Evolutionary conservation across 2,113 vertebrate species (phyloP), one percentile per base, ranked within the genome.

Genomic region (Leptobrachium ailaonicum): DNA sequence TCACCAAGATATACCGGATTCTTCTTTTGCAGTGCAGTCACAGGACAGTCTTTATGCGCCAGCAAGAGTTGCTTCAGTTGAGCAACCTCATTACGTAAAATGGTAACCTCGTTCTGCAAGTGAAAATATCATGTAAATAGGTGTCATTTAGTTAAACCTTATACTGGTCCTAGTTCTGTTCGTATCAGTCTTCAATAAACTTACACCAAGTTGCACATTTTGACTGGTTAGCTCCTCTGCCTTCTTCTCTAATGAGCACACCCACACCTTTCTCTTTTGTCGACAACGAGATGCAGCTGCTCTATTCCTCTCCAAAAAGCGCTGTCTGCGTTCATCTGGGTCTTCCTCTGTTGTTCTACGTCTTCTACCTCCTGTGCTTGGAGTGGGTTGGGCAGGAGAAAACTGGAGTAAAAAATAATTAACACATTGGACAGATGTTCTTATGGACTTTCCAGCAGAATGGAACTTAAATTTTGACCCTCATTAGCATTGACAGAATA

Each of bases 1-100:
- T 92, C 82, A 94, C 93, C 92, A 5, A 94, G 85, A 74, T 94
- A 94, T 58, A 92, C 92, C 86, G 94, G 93, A 3, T 90, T 95
- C 85, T 98, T 98, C 88, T 98, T 98, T 90, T 99, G 98, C 86
- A 98, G 91, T 83, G 89, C 97, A 56, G 98, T 99, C 84, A 99
- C 96, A 0, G 98, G 98, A 82, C 98, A 99, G 90, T 99, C 96
- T 90, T 99, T 99, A 91, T 99, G 98, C 75, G 98, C 98, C 91
- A 99, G 87, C 84, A 99, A 91, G 45, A 99, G 92, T 94, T 99
- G 98, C 85, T 99, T 99, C 68, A 99, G 92, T 77, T 99, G 98
- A 84, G 98, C 96, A 80, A 99, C 98, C 70, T 99, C 98, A 2
- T 98, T 99, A 85, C 97, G 90, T 88, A 99, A 90, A 82, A 98